These are phyloP conservation scores for Anneissia japonica DNA, from an alignment of 35 echinoderm and acorn worm genomes.

Conservation along the genomic window DNA sequence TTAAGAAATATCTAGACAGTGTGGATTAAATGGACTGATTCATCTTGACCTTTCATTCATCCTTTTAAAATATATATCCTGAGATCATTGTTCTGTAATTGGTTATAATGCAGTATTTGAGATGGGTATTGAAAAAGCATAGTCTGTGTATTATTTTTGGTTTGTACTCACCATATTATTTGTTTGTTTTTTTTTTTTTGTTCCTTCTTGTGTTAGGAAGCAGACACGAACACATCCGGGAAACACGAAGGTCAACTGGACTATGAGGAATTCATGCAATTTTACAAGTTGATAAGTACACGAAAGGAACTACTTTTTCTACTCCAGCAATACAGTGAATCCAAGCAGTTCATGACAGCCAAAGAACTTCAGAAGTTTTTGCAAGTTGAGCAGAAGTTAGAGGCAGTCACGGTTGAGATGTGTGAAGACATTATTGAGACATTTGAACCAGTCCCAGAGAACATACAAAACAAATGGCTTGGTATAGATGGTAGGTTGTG, in stretches of 20 bases:
- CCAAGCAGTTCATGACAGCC: conserved; percentile 66
- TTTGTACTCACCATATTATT: too few relatives aligned
- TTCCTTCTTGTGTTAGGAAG: conserved; percentile 80
- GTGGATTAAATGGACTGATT: neutral
- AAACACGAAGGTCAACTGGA: conserved; percentile 80
- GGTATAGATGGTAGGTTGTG: conserved; percentile 80
- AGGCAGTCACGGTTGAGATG: conserved; percentile 7
- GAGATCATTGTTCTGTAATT: neutral
- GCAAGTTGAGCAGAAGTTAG: conserved; percentile 53
- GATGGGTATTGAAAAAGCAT: too few relatives aligned
- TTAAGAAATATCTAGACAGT: too few relatives aligned
- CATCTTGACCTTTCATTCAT: neutral
- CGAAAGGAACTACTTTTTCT: conserved; percentile 65
- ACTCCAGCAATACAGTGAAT: conserved; percentile 64
- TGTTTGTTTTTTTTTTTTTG: too few relatives aligned
- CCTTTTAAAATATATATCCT: neutral
- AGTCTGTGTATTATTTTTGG: too few relatives aligned
- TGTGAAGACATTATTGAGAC: conserved; percentile 53
- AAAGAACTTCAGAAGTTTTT: conserved; percentile 69
- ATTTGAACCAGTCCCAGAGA: conserved; percentile 93
- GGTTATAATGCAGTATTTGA: too few relatives aligned
- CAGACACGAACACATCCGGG: conserved; percentile 68
- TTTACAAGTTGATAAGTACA: conserved; percentile 90
- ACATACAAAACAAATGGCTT: conserved; percentile 61
- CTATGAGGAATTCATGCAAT: conserved; percentile 93